phyloP scores from a whole-genome alignment of 2,797 vertebrate genomes.

The Sebastes hopkinsi region DNA sequence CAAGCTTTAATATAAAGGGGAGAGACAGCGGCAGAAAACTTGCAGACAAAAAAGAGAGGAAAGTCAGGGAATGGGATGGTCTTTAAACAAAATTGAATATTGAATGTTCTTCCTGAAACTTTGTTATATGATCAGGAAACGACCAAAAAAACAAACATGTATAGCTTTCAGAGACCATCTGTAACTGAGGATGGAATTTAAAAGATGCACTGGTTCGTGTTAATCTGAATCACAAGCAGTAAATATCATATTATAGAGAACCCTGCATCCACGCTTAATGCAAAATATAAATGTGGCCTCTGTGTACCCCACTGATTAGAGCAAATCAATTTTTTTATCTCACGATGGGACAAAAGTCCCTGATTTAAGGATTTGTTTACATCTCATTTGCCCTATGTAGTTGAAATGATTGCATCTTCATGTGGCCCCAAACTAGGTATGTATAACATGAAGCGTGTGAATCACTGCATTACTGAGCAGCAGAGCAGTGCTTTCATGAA shows the following conservation, averaged over 20 bases:
- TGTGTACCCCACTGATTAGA: constrained; percentile 1
- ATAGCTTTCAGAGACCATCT: not conserved
- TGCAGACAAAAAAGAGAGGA: not conserved
- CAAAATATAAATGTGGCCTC: not conserved
- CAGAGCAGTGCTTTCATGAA: not conserved
- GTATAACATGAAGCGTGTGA: not conserved
- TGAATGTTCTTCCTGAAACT: not conserved
- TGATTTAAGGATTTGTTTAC: constrained; percentile 45
- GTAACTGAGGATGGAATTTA: not conserved
- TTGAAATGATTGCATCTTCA: constrained; percentile 26
- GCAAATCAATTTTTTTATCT: not conserved
- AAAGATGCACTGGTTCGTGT: not conserved
- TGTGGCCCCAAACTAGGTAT: not conserved
- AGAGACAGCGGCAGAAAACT: not conserved
- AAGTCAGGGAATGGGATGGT: constrained; percentile 2
- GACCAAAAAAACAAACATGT: not conserved
- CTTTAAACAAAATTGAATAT: constrained; percentile 22
- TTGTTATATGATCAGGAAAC: not conserved
- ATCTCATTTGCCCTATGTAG: constrained; percentile 28
- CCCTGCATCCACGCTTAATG: not conserved
- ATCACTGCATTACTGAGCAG: not conserved
- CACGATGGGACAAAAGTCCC: constrained; percentile 3
- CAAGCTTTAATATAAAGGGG: constrained; percentile 1
- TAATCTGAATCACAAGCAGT: not conserved
- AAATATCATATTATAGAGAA: not conserved